Evolutionary conservation across 2,797 vertebrate species (phyloP).

Genomic region (Tragopan temminckii): DNA sequence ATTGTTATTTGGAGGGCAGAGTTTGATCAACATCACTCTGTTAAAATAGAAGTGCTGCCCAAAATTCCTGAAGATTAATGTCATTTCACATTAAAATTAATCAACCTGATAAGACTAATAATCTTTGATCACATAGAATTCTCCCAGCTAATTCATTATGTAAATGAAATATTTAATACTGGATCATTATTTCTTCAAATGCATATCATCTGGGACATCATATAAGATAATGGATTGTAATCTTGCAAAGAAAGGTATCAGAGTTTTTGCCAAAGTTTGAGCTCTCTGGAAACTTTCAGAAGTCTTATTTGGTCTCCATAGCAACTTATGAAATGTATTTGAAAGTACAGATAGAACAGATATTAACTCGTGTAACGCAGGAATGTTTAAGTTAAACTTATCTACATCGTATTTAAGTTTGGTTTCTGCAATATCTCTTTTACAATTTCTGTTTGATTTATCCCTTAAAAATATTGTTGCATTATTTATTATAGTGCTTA

Average conservation of each 20-base stretch:
- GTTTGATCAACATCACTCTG: neutral
- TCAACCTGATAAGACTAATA: slow-evolving; percentile 7
- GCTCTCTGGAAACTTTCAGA: neutral
- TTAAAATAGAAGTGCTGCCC: neutral
- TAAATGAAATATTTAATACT: slow-evolving; percentile 19
- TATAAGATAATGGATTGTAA: neutral
- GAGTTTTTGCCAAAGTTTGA: neutral
- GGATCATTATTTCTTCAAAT: slow-evolving; percentile 28
- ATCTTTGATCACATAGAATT: neutral
- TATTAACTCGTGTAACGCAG: neutral
- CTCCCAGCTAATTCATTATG: neutral
- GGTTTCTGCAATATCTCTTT: neutral
- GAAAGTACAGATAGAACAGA: neutral
- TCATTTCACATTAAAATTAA: neutral
- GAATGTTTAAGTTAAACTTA: neutral
- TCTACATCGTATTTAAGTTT: neutral
- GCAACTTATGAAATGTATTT: neutral
- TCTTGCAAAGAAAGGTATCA: slow-evolving; percentile 7
- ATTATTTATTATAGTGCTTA: neutral
- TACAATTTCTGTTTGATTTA: neutral
- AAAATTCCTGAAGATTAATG: neutral
- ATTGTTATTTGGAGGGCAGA: neutral
- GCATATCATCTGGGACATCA: neutral
- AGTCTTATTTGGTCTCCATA: neutral
- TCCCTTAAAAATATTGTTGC: neutral